Conservation (phyloP, 1,140 invertebrate species). For the Zaprionus ornatus region DNA sequence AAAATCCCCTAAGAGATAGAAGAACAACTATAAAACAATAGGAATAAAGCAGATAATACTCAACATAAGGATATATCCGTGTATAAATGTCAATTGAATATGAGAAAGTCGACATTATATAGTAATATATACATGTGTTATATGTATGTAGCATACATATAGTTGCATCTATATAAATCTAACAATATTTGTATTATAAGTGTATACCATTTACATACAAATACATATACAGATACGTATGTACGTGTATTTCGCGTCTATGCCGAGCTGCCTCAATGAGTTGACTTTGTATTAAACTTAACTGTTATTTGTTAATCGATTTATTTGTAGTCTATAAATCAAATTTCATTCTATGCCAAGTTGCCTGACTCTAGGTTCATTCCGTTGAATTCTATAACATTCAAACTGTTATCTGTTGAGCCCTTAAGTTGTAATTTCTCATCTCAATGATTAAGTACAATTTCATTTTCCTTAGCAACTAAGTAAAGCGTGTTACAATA, state of each 20-base stretch:
- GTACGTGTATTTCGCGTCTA: constrained; percentile 65
- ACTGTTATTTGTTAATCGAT: constrained; percentile 25
- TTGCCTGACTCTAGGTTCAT: constrained; percentile 25
- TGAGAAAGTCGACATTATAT: neutral
- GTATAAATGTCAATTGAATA: constrained; percentile 68
- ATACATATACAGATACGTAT: constrained; percentile 22
- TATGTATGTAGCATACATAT: constrained; percentile 8
- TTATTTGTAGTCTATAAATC: neutral
- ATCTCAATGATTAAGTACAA: constrained; percentile 7
- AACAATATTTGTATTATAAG: constrained; percentile 39
- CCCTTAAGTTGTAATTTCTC: neutral
- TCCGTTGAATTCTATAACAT: neutral
- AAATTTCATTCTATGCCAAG: constrained; percentile 14
- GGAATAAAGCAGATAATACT: neutral
- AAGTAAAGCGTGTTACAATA: constrained; percentile 78
- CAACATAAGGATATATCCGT: constrained; percentile 19
- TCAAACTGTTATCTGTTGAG: constrained; percentile 15
- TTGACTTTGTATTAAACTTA: constrained; percentile 51
- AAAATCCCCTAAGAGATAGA: neutral
- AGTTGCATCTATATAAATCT: constrained; percentile 11
- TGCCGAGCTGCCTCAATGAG: constrained; percentile 73
- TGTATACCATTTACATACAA: constrained; percentile 35
- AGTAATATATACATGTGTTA: neutral
- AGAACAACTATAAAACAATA: neutral
- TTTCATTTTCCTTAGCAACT: constrained; percentile 52